A percentile compares a stretch with the other conserved stretches of the same genome.
Conservation (phyloP, 2,797 vertebrate species). For the Peromyscus eremicus region DNA sequence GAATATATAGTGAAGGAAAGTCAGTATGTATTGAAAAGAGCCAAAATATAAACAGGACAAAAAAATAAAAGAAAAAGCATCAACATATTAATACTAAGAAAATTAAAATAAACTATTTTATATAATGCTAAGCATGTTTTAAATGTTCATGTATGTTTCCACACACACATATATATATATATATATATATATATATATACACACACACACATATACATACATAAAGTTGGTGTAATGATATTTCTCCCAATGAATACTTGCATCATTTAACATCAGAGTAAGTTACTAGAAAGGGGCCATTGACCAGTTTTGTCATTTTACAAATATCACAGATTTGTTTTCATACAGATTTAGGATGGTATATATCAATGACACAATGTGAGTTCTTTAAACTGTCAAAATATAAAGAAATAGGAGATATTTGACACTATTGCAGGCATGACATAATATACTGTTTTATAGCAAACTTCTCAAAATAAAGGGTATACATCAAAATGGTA, state of each 20-base stretch:
- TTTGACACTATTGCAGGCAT: neutral
- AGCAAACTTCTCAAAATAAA: neutral
- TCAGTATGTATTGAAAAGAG: neutral
- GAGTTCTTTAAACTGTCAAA: neutral
- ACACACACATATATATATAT: neutral
- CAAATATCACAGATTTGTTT: neutral
- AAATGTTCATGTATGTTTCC: neutral
- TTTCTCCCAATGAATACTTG: neutral
- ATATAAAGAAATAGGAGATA: too few relatives aligned
- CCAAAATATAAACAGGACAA: neutral
- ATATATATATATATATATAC: neutral
- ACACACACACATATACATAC: too few relatives aligned
- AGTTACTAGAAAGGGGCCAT: neutral
- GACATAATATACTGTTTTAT: neutral
- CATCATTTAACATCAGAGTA: neutral
- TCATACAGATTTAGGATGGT: neutral
- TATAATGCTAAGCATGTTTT: neutral
- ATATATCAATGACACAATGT: too few relatives aligned
- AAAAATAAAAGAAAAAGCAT: neutral
- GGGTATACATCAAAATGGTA: neutral
- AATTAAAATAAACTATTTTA: neutral
- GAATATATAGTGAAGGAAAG: neutral
- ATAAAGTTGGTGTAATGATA: neutral
- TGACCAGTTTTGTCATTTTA: neutral
- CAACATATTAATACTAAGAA: neutral